Evolutionary conservation across 2,888 invertebrate species (phyloP).

Genomic region (Amiota mariae): DNA sequence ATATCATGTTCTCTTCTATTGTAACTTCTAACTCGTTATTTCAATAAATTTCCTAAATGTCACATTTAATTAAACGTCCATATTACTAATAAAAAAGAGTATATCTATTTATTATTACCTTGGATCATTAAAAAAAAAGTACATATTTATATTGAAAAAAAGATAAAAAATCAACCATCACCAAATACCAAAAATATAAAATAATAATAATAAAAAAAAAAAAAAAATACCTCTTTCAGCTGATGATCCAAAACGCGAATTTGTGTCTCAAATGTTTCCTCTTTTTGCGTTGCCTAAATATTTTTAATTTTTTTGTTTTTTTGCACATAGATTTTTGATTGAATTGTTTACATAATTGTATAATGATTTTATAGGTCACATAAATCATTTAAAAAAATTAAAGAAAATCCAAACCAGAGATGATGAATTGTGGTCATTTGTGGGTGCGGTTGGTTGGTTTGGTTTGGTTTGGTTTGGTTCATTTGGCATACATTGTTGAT

Average conservation of each 20-base stretch:
- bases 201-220: no score
- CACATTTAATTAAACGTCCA: no score
- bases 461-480: background rate
- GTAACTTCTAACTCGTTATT: no score
- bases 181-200: no score
- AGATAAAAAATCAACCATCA: no score
- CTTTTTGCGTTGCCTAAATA: constrained; percentile 91
- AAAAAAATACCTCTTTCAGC: constrained; percentile 88
- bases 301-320: constrained; percentile 43
- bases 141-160: no score
- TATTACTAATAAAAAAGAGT: no score
- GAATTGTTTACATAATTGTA: constrained; percentile 35
- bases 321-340: constrained; percentile 32
- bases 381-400: constrained; percentile 2
- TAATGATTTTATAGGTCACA: constrained; percentile 18
- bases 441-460: constrained; percentile 31
- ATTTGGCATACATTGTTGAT: constrained; percentile 23
- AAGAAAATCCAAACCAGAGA: no score
- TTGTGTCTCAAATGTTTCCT: constrained; percentile 93
- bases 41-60: no score
- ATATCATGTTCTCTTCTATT: no score
- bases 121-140: no score
- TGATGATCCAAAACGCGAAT: constrained; percentile 91
- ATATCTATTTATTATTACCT: no score
- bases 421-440: constrained; percentile 47